Evolutionary conservation across 2,888 invertebrate species (phyloP).

Genomic region (Corythucha ciliata): DNA sequence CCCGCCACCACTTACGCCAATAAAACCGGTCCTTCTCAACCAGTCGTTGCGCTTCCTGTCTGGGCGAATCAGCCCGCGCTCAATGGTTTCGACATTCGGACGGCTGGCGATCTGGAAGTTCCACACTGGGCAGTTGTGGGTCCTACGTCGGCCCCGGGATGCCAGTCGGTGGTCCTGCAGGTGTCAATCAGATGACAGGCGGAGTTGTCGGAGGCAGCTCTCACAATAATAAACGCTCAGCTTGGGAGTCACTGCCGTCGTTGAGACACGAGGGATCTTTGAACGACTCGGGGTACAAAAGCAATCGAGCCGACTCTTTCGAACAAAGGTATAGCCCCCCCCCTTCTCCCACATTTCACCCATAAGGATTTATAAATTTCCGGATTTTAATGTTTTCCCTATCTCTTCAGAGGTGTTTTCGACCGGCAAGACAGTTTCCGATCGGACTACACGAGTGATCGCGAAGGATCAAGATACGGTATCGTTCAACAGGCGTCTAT

Average conservation of each 20-base stretch:
- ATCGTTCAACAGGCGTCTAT: slow-evolving; percentile 90
- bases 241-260: slow-evolving; percentile 81
- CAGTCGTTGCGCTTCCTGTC: slow-evolving; percentile 67
- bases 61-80: slow-evolving; percentile 79
- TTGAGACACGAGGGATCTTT: slow-evolving; percentile 75
- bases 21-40: slow-evolving; percentile 13
- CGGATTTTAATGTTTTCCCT: slow-evolving; percentile 8
- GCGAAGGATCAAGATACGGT: slow-evolving; percentile 72
- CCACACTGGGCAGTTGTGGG: slow-evolving; percentile 56
- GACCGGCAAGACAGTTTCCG: slow-evolving; percentile 83
- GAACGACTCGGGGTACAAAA: slow-evolving; percentile 79
- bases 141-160: slow-evolving; percentile 44
- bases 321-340: slow-evolving; percentile 84
- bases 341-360: neutral
- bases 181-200: neutral
- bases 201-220: slow-evolving; percentile 34
- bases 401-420: slow-evolving; percentile 62
- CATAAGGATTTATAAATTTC: slow-evolving; percentile 3
- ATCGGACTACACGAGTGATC: slow-evolving; percentile 82
- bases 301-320: slow-evolving; percentile 74
- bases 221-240: slow-evolving; percentile 58
- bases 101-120: slow-evolving; percentile 72
- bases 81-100: slow-evolving; percentile 87
- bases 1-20: too few relatives aligned
- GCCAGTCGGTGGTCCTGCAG: slow-evolving; percentile 15